Percentiles rank a stretch among this genome's conserved stretches.
phyloP scores from a whole-genome alignment of 2,888 invertebrate genomes.

The Timema podura region DNA sequence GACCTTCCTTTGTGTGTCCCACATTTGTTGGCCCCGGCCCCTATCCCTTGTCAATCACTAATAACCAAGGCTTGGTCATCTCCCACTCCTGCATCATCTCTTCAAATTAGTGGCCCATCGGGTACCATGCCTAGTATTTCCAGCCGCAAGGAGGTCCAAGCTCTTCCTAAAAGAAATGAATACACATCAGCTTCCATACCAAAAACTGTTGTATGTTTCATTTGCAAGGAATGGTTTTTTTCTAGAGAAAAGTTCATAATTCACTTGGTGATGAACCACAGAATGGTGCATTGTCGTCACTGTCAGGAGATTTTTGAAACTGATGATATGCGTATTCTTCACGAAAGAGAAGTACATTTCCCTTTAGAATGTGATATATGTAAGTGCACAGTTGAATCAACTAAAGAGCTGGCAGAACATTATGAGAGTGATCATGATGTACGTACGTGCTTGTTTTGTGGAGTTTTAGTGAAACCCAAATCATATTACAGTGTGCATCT shows the following conservation, averaged over 20 bases:
- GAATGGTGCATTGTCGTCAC: conserved; percentile 33
- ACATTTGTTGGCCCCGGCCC: no score
- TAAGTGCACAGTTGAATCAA: conserved; percentile 23
- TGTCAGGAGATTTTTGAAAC: conserved; percentile 34
- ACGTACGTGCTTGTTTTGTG: conserved; percentile 31
- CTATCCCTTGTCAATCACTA: no score
- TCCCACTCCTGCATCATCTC: no score
- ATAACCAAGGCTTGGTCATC: no score
- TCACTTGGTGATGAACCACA: conserved; percentile 35
- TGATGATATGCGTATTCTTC: conserved; percentile 27
- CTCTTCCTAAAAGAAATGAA: neutral
- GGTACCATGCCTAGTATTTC: conserved; percentile 10
- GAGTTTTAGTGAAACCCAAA: conserved; percentile 31
- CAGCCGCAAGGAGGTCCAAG: conserved; percentile 11
- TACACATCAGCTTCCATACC: conserved; percentile 7
- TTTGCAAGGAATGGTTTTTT: conserved; percentile 35
- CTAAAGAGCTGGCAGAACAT: conserved; percentile 29
- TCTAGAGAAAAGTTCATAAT: conserved; percentile 33
- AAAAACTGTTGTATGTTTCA: conserved; percentile 30
- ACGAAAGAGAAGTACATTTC: conserved; percentile 32
- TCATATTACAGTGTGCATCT: conserved; percentile 32
- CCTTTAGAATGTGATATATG: conserved; percentile 32
- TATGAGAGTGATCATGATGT: conserved; percentile 30
- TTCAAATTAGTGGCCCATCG: neutral
- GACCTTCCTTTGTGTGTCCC: no score